Percentiles rank a stretch among this genome's conserved stretches.
phyloP scores from a whole-genome alignment of 2,797 vertebrate species.

The Ctenopoma multispine region DNA sequence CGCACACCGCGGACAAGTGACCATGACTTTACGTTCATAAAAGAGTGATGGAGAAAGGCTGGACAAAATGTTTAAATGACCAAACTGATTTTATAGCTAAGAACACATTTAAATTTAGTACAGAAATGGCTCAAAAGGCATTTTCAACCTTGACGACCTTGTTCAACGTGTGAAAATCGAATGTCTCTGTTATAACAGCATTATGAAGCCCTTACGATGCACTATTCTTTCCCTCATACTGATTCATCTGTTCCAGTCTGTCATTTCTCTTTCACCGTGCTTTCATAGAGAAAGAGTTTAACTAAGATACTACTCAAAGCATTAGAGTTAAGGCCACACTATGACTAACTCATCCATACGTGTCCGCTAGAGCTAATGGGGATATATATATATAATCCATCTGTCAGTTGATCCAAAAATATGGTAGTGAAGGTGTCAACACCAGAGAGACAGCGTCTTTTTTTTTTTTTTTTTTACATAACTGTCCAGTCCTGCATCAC shows the following conservation, averaged over 20 bases:
- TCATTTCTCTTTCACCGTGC: not conserved
- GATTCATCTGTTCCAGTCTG: not conserved
- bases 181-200: not conserved
- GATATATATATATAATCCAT: no score
- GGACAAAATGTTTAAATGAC: not conserved
- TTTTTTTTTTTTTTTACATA: no score
- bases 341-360: no score
- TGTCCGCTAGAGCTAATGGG: no score
- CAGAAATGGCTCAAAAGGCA: not conserved
- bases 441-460: no score
- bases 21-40: conserved; percentile 2
- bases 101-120: not conserved
- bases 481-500: no score
- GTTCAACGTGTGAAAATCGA: not conserved
- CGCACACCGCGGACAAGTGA: not conserved
- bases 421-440: no score
- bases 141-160: not conserved
- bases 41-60: not conserved
- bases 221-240: not conserved
- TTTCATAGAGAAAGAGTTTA: not conserved
- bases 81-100: not conserved
- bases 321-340: no score
- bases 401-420: no score
- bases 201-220: not conserved
- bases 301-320: not conserved